phyloP scores from a whole-genome alignment of 2,113 vertebrate species.

The Percina caprodes region DNA sequence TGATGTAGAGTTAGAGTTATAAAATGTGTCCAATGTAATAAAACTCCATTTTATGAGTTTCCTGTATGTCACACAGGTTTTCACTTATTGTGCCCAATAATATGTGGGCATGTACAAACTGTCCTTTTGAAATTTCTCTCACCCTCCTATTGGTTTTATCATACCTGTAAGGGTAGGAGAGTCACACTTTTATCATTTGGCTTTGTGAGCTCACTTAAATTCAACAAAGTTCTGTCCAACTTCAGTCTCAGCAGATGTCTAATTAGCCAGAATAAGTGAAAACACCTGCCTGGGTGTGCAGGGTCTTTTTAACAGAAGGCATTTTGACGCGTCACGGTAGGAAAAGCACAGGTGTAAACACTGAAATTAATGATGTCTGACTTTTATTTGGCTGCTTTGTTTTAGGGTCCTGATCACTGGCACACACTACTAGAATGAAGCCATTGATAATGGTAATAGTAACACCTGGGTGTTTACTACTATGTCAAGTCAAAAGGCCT shows the following conservation, averaged over 20 bases:
- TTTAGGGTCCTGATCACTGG: neutral
- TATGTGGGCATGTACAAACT: neutral
- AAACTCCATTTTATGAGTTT: neutral
- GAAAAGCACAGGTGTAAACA: neutral
- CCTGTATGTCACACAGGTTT: neutral
- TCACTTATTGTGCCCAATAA: neutral
- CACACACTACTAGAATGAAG: neutral
- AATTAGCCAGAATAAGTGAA: conserved; percentile 11
- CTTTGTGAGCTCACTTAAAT: neutral
- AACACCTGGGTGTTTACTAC: neutral
- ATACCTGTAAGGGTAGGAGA: neutral
- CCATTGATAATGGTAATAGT: neutral
- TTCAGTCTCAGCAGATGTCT: conserved; percentile 13
- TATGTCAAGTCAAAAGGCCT: neutral
- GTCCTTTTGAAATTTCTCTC: neutral
- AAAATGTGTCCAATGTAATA: neutral
- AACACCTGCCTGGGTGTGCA: conserved; percentile 2
- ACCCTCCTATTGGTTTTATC: neutral
- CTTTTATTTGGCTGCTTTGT: neutral
- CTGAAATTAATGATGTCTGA: neutral
- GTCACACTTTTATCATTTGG: conserved; percentile 7
- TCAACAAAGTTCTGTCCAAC: neutral
- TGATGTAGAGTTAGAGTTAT: neutral
- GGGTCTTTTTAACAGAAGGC: neutral
- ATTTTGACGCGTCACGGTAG: neutral